A percentile compares a stretch with the other conserved stretches of the same genome.
phyloP scores from a whole-genome alignment of 2,113 vertebrate species.

The Rhinoderma darwinii region DNA sequence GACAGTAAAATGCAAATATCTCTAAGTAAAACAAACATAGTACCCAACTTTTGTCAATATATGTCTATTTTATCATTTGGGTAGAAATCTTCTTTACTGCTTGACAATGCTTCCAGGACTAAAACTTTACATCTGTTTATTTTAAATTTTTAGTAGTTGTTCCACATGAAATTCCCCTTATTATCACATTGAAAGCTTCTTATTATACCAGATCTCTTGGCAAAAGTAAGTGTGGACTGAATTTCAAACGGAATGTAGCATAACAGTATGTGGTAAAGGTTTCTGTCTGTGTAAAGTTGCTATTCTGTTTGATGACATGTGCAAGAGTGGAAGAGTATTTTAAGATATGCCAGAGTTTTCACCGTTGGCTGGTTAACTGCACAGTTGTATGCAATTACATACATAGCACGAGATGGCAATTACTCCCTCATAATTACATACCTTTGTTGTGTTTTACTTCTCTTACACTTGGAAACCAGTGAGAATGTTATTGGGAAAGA shows the following conservation, averaged over 20 bases:
- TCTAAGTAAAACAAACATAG: no score
- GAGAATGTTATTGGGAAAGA: constrained; percentile 17
- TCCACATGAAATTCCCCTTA: no score
- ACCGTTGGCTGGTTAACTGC: constrained; percentile 18
- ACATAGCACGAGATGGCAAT: not conserved
- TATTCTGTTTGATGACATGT: not conserved
- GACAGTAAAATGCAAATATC: no score
- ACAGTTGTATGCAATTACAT: constrained; percentile 31
- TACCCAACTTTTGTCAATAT: no score
- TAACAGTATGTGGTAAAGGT: not conserved
- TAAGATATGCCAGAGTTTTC: constrained; percentile 19
- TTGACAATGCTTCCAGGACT: no score
- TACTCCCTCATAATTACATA: constrained; percentile 34
- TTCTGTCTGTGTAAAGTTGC: not conserved
- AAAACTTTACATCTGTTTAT: no score
- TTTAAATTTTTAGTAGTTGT: no score
- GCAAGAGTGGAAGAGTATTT: constrained; percentile 18
- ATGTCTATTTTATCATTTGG: no score
- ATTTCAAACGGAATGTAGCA: not conserved
- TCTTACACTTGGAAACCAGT: not conserved
- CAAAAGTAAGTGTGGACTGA: not conserved
- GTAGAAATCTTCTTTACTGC: no score
- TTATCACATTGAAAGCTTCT: not conserved
- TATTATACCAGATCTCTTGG: not conserved
- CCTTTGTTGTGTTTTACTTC: not conserved